phyloP scores from a whole-genome alignment of 64 coral and sea anemone genomes.

The Pachyseris speciosa region DNA sequence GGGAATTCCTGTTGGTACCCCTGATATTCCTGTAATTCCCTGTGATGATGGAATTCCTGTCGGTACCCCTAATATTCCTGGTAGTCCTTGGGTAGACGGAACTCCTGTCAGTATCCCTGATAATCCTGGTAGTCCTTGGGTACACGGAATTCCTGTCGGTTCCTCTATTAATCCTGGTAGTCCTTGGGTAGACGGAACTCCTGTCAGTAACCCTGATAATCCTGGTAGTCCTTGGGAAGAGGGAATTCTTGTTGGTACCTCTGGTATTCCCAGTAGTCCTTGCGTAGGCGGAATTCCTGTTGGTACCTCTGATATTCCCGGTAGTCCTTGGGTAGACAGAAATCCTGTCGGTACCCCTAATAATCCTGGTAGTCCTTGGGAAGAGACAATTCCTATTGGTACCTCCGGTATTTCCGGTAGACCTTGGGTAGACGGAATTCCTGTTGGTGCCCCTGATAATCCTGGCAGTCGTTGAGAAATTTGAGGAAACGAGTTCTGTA shows the following conservation, averaged over 20 bases:
- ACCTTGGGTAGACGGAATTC: neutral
- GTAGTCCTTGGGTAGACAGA: neutral
- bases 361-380: neutral
- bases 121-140: neutral
- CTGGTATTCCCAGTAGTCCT: neutral
- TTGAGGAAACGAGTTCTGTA: conserved; percentile 56
- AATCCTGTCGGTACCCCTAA: neutral
- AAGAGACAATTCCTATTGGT: neutral
- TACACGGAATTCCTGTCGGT: neutral
- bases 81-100: neutral
- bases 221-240: neutral
- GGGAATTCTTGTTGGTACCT: neutral
- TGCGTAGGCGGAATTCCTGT: neutral
- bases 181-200: neutral
- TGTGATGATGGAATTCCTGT: neutral
- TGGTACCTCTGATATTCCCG: neutral
- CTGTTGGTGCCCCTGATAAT: neutral
- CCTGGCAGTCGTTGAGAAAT: neutral
- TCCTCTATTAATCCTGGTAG: neutral
- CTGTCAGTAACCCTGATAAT: neutral
- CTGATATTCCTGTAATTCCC: neutral
- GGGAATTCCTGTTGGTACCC: neutral
- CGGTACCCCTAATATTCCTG: neutral
- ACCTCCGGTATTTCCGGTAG: neutral
- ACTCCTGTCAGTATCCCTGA: neutral